Evolutionary conservation across 2,888 invertebrate species (phyloP).

Genomic region (Eupithecia subfuscata): DNA sequence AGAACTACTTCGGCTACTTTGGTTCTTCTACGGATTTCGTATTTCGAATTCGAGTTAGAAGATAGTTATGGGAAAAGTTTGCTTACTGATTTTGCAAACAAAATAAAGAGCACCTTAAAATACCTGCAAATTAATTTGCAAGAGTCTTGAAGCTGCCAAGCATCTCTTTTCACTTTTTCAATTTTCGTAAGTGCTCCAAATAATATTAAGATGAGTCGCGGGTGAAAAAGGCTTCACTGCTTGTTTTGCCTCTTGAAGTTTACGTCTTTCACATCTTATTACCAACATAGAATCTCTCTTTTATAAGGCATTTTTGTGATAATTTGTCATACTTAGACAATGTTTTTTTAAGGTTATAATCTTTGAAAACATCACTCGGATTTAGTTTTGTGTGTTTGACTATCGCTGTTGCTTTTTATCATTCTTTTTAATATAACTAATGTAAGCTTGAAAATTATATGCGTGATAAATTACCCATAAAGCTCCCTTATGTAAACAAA

Average conservation of each 20-base stretch:
- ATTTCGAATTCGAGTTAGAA: too few relatives aligned
- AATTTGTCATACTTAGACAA: neutral
- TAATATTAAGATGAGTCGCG: constrained; percentile 34
- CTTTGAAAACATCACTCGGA: neutral
- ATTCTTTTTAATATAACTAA: neutral
- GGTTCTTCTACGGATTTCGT: too few relatives aligned
- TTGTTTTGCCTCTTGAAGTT: constrained; percentile 42
- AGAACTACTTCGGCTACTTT: too few relatives aligned
- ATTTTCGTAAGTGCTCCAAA: constrained; percentile 40
- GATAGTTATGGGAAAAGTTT: neutral
- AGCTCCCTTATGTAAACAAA: neutral
- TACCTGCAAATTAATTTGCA: constrained; percentile 11
- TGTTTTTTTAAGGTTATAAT: neutral
- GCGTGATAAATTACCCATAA: too few relatives aligned
- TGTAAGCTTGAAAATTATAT: too few relatives aligned
- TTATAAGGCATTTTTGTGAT: neutral
- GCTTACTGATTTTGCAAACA: neutral
- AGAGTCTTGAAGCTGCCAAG: constrained; percentile 14
- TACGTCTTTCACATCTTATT: constrained; percentile 40
- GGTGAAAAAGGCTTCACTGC: constrained; percentile 38
- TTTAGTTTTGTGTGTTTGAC: neutral
- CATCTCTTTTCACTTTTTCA: constrained; percentile 31
- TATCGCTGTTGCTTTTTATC: neutral
- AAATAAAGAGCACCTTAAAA: neutral
- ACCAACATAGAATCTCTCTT: neutral